Evolutionary conservation across 2,113 vertebrate genomes (phyloP).

Genomic region (Electrona antarctica): DNA sequence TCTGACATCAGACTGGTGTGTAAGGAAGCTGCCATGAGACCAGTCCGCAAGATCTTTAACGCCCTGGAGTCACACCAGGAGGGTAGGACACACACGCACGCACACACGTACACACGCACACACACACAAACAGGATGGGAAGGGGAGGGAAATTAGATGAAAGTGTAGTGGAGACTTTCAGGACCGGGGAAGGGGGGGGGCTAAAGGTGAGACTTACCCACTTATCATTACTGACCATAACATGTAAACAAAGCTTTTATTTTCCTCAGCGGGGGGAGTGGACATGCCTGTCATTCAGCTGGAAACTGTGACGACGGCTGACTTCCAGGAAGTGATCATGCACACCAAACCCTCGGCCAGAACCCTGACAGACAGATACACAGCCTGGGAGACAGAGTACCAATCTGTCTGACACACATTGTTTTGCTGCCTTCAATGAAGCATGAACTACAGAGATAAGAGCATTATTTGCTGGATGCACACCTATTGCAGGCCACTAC

Average conservation of each 20-base stretch:
- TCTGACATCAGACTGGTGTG: constrained; percentile 93
- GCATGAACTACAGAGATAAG: no score
- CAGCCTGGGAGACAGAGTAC: constrained; percentile 89
- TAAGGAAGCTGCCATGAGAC: constrained; percentile 96
- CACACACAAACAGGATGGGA: not conserved
- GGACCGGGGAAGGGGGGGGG: no score
- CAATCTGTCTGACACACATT: constrained; percentile 83
- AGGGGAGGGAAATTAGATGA: no score
- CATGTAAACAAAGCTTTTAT: no score
- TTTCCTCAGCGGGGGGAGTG: constrained; percentile 67
- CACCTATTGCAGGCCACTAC: no score
- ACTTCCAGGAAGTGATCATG: constrained; percentile 88
- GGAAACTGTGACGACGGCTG: constrained; percentile 86
- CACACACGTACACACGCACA: not conserved
- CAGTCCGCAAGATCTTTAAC: constrained; percentile 90
- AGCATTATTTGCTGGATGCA: no score
- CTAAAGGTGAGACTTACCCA: no score
- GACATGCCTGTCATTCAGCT: constrained; percentile 76
- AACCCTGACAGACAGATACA: constrained; percentile 85
- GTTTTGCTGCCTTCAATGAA: no score
- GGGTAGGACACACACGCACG: constrained; percentile 71
- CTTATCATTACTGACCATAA: no score
- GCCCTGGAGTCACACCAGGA: constrained; percentile 85
- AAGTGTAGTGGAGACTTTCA: not conserved
- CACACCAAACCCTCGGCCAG: constrained; percentile 92